Percentiles rank a stretch among this genome's conserved stretches.
Conservation (phyloP, 2,888 invertebrate species). For the Leptopilina drosophilae region DNA sequence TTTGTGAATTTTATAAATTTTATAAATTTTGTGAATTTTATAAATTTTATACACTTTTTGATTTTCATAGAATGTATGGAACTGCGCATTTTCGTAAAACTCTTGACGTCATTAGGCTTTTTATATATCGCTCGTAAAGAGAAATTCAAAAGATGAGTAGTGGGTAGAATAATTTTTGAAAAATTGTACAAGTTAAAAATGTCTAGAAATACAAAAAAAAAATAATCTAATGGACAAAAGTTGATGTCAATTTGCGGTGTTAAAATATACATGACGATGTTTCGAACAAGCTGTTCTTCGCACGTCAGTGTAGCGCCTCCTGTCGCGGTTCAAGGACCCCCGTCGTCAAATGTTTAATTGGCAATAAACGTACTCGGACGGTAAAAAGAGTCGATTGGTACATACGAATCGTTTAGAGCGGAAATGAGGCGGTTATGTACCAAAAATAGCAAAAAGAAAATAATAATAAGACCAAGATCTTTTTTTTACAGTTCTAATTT, state of each 20-base stretch:
- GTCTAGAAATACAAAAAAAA: not conserved
- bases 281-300: not conserved
- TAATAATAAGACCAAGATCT: conserved; percentile 3
- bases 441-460: not conserved
- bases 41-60: no score
- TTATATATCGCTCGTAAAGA: no score
- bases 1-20: no score
- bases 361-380: conserved; percentile 9
- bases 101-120: no score
- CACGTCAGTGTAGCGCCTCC: not conserved
- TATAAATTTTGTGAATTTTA: no score
- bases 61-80: no score
- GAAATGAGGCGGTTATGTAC: not conserved
- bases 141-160: no score
- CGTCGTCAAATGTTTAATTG: conserved; percentile 39
- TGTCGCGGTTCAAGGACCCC: conserved; percentile 47
- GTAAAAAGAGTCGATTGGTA: conserved; percentile 44
- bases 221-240: not conserved
- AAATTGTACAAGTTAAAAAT: not conserved
- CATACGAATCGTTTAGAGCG: conserved; percentile 24
- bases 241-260: not conserved
- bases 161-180: no score
- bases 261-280: not conserved
- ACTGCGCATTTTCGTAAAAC: no score
- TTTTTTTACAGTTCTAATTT: no score